Base-by-base conservation (phyloP, 2,113 vertebrate genomes). In the Lophura nycthemera region DNA sequence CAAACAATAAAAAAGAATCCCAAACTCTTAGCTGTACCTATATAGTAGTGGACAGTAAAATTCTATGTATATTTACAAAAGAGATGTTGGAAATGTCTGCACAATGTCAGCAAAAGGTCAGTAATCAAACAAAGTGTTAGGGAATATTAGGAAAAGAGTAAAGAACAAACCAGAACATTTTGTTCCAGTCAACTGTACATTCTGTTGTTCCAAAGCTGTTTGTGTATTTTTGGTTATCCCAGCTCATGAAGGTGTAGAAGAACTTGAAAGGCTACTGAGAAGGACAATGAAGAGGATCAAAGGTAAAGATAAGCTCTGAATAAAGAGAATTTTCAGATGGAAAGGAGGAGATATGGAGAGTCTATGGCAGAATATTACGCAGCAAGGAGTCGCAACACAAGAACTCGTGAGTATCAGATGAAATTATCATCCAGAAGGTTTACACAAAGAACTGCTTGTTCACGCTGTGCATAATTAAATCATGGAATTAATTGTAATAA, bases 401-500 rank as follows among this genome's bases (percentile, higher is more conserved):
- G 67, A 91, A 60, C 36, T 77, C 32, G 71, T 42, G 60, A 90
- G 65, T 56, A 91, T 34, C 67, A 90, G 50, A 83, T 50, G 56
- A 92, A 89, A 74, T 66, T 65, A 88, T 94, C 82, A 89, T 40
- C 40, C 82, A 79, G 78, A 75, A 96, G 71, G 91, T 91, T 63
- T 88, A 67, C 63, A 88, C 82, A 86, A 86, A 89, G 81, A 94
- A 91, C 48, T 70, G 50, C n/a, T 80, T 91, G 56, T 60, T 95
- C 93, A 90, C 2, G 1, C 75, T 86, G 71, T 59, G 85, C 82
- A 64, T 95, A 91, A 95, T 94, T 94, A 92, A 96, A 76, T 85
- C 45, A 70, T 70, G 78, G 64, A 59, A 80, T 91, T 89, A 71
- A 63, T 94, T 72, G 67, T 60, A 80, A 66, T 91, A 96, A 83